Percentiles rank a stretch among this genome's conserved stretches.
Evolutionary conservation across 2,888 invertebrate genomes (phyloP).

Genomic region (Bibio marci): DNA sequence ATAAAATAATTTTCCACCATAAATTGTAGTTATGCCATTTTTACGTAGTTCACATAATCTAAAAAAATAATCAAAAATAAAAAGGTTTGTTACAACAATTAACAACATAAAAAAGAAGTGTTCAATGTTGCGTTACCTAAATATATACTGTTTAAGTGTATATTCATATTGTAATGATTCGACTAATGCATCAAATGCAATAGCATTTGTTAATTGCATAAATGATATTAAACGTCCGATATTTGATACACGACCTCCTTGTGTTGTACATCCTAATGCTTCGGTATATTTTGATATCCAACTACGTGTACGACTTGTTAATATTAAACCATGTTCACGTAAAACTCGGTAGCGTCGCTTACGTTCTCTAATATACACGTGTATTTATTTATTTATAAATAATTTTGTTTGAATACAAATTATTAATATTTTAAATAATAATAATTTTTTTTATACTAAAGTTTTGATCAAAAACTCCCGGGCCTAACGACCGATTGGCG

Average conservation of each 20-base stretch:
- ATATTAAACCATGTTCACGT: slow-evolving; percentile 60
- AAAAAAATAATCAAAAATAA: slow-evolving; percentile 2
- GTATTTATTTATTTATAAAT: too few relatives aligned
- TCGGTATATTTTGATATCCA: slow-evolving; percentile 53
- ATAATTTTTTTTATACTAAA: too few relatives aligned
- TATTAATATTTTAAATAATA: too few relatives aligned
- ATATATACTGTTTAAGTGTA: slow-evolving; percentile 44
- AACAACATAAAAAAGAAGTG: background rate
- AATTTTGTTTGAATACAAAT: too few relatives aligned
- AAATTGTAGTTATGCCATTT: slow-evolving; percentile 50
- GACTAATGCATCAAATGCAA: slow-evolving; percentile 58
- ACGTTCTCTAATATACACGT: slow-evolving; percentile 39
- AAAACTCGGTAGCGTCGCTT: slow-evolving; percentile 54
- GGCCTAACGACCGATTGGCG: too few relatives aligned
- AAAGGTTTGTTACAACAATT: background rate
- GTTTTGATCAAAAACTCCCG: too few relatives aligned
- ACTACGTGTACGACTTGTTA: slow-evolving; percentile 47
- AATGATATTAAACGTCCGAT: slow-evolving; percentile 40
- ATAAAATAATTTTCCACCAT: slow-evolving; percentile 44
- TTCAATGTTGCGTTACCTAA: slow-evolving; percentile 21
- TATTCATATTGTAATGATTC: slow-evolving; percentile 56
- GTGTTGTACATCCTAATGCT: slow-evolving; percentile 33
- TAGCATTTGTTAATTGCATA: slow-evolving; percentile 55
- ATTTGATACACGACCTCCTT: slow-evolving; percentile 14
- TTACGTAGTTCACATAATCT: slow-evolving; percentile 46